Evolutionary conservation across 2,888 invertebrate species (phyloP), one percentile per base, ranked within the genome.

Genomic region (Ametastegia equiseti): DNA sequence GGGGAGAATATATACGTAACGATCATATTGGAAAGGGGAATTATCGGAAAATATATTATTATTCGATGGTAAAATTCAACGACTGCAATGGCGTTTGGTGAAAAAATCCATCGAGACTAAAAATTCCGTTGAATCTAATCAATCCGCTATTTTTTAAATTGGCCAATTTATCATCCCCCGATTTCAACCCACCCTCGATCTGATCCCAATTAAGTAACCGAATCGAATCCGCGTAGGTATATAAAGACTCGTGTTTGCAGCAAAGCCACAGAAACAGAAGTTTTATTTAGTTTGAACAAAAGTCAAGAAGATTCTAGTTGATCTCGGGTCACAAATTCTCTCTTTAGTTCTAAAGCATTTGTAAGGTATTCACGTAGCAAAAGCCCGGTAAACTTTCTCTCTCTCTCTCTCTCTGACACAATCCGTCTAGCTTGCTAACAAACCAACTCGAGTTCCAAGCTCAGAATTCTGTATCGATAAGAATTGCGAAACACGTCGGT

Each of bases 341-440:
- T 67, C 65, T 67, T 67, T 36, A 7, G 39, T 67, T 67, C n/a
- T 39, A 19, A 39, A 67, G 2, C 36, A 67, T 67, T 67, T 67
- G 71, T 71, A 71, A 45, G 27, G 45, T 47, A 27, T 71, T 45
- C 71, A 45, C 71, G 71, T 71, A 71, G 13, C 45, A 30, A 7
- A 60, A 15, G 30, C 27, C 4, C 60, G 30, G 30, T 42, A 6
- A 5, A 6, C 42, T 42, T 9, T 42, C 42, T 42, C 42, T 42
- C 42, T 42, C 42, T 42, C 54, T n/a, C n/a, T n/a, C n/a, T n/a
- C n/a, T n/a, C n/a, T n/a, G n/a, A n/a, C n/a, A n/a, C n/a, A n/a
- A n/a, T n/a, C 15, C 63, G 36, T 42, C 67, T 42, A 9, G 54
- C 54, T 36, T n/a, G 19, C 13, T 39, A 67, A 67, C 67, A 67